Conservation (phyloP, 1,140 invertebrate genomes). For the Caenorhabditis remanei region DNA sequence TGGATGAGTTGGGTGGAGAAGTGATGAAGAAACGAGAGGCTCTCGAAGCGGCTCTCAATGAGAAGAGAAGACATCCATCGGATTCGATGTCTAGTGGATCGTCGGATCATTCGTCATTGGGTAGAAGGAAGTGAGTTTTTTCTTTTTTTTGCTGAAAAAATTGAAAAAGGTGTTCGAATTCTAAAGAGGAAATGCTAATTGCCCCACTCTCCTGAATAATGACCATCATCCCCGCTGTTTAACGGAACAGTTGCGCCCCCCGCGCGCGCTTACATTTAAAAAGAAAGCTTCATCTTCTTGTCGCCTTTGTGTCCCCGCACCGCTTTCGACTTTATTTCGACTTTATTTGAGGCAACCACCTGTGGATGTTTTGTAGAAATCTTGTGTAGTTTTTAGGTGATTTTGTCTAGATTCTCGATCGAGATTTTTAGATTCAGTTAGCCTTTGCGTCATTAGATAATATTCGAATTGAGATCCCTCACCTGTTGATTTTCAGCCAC, state of each 20-base stretch:
- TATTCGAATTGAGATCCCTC: no score
- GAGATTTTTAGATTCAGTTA: no score
- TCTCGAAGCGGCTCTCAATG: slow-evolving; percentile 28
- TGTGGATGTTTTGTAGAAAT: no score
- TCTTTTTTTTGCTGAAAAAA: slow-evolving; percentile 1
- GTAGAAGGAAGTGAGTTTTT: slow-evolving; percentile 13
- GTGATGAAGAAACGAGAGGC: slow-evolving; percentile 19
- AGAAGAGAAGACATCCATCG: slow-evolving; percentile 14
- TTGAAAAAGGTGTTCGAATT: background rate
- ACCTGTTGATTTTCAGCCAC: no score
- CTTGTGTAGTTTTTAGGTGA: no score
- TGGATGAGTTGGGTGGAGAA: slow-evolving; percentile 24
- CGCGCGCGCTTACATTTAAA: no score
- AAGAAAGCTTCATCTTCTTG: background rate
- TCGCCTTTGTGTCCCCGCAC: background rate
- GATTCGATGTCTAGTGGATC: slow-evolving; percentile 37
- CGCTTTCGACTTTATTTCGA: background rate
- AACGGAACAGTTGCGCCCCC: background rate
- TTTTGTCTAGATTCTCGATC: no score
- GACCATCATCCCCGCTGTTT: slow-evolving; percentile 6
- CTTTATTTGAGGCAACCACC: no score
- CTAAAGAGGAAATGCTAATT: background rate
- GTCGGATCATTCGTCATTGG: slow-evolving; percentile 43
- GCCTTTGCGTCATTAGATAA: no score
- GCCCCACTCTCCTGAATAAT: background rate